Evolutionary conservation across 35 echinoderm and acorn worm species (phyloP), one percentile per base, ranked within the genome.

Genomic region (Lytechinus variegatus): DNA sequence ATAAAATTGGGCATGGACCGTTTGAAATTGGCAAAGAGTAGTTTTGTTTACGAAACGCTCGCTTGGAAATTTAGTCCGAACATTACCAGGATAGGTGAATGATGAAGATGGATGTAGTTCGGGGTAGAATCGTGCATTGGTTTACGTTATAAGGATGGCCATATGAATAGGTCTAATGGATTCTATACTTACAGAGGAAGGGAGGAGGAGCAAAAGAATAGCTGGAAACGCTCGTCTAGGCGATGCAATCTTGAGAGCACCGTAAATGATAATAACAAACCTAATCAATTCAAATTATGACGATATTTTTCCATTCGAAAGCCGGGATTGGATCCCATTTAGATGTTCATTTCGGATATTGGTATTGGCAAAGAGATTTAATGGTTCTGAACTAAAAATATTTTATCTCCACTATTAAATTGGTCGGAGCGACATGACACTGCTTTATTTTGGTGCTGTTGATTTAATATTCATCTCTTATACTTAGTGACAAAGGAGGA

Each of bases 11-110:
- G 66, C 66, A 79, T 24, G 66, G 66, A 79, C 66, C 66, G 21
- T 79, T 79, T 79, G 33, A 79, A 79, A 79, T 79, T 79, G 66
- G 66, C n/a, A 19, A 79, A 79, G n/a, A 24, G 66, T 79, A 79
- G 66, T 79, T 79, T 79, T 79, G 66, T 79, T 79, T 79, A 79
- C 66, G 66, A 79, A 79, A 79, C 66, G 66, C 66, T 79, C 66
- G 66, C 66, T 16, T 24, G 66, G 66, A 79, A 79, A 79, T 16
- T 79, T 79, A 24, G 66, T 79, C 19, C 66, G 66, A 79, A 79
- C 66, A 79, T 79, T 79, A 79, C 66, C 66, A 79, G 66, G n/a
- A 79, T 79, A 79, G n/a, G 66, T 79, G 66, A 79, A 79, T 79
- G 66, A 79, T 79, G 66, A 79, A 79, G 66, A 79, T 79, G 66